Evolutionary conservation across 2,888 invertebrate genomes (phyloP), one percentile per base, ranked within the genome.

Genomic region (Platyscelio sp.): DNA sequence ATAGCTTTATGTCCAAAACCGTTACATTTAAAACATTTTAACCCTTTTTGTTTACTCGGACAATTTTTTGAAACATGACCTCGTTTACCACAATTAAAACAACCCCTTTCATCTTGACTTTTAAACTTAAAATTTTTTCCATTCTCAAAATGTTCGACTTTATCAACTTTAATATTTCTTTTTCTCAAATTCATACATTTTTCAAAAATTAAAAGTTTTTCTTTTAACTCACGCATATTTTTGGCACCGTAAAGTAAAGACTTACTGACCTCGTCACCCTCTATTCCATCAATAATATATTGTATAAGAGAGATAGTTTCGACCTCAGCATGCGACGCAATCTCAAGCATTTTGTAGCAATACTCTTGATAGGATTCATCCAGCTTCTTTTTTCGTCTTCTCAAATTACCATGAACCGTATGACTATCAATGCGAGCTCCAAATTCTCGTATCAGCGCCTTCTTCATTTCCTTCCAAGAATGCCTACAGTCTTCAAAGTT

Each of bases 201-300:
- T n/a, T n/a, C n/a, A n/a, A n/a, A n/a, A n/a, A n/a, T n/a, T n/a
- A n/a, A n/a, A n/a, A n/a, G n/a, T n/a, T n/a, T n/a, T n/a, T n/a
- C n/a, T n/a, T n/a, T n/a, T n/a, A n/a, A n/a, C n/a, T n/a, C n/a
- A n/a, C n/a, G n/a, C n/a, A n/a, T n/a, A n/a, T n/a, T n/a, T n/a
- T n/a, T n/a, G n/a, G n/a, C n/a, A n/a, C n/a, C n/a, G 7, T 86
- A 85, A 6, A 88, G 24, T 5, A 83, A 67, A 0, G 70, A 29
- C 18, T 88, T 88, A 40, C 82, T 83, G 3, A 54, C 20, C 29
- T 86, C 86, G 3, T 80, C 65, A 22, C 84, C 85, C 1, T 61
- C 79, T 11, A 87, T 68, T 0, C 87, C 88, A 9, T 88, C 83
- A 2, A 87, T 72, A 13, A 88, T 83, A n/a, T 88, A 82, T 9